A percentile compares a stretch with the other conserved stretches of the same genome.
Conservation (phyloP, 2,797 vertebrate species). For the Huso huso region DNA sequence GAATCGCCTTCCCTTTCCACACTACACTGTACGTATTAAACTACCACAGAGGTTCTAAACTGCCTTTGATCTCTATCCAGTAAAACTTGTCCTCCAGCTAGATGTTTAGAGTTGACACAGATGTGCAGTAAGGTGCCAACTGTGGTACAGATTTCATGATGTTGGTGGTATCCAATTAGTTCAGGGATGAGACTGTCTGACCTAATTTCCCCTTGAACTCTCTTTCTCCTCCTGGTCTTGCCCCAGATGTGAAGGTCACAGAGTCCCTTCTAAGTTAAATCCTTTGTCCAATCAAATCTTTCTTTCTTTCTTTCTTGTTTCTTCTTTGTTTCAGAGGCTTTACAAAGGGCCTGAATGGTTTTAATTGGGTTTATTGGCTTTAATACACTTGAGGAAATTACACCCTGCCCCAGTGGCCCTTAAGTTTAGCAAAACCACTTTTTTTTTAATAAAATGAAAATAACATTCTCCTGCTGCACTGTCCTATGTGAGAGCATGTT, state of each 20-base stretch:
- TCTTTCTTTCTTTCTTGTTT: neutral
- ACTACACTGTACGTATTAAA: neutral
- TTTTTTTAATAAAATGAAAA: no score
- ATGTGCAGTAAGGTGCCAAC: conserved; percentile 14
- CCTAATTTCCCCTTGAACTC: neutral
- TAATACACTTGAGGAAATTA: neutral
- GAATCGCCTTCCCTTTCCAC: no score
- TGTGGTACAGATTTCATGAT: conserved; percentile 13
- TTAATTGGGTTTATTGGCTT: neutral
- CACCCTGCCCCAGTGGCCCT: neutral
- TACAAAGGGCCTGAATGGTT: neutral
- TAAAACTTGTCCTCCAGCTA: neutral
- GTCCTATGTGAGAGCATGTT: no score
- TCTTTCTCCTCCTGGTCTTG: neutral
- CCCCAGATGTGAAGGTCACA: neutral
- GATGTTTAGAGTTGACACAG: neutral
- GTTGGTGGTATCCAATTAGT: conserved; percentile 12
- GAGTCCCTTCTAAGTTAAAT: neutral
- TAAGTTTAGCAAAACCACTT: no score
- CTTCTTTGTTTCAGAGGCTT: conserved; percentile 10
- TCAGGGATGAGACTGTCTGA: conserved; percentile 1
- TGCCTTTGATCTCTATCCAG: neutral
- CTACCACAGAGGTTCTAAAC: neutral
- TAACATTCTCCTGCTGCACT: no score
- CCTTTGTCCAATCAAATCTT: neutral